phyloP scores from a whole-genome alignment of 2,113 vertebrate species.

The Bubo blakistoni region DNA sequence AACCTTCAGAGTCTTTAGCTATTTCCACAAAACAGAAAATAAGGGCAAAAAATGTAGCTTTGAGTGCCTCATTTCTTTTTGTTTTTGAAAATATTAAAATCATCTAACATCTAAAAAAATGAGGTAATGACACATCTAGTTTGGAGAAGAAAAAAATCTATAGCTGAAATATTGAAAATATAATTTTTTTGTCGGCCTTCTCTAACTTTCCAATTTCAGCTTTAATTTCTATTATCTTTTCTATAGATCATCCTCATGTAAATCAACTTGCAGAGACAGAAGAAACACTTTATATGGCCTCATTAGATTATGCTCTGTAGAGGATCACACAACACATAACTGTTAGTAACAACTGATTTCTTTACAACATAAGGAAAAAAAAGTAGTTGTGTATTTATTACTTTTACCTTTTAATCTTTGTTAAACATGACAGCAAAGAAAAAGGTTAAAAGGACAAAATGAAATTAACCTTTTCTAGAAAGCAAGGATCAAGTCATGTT shows the following conservation, averaged over 20 bases:
- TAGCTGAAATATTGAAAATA: not conserved
- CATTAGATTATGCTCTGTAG: not conserved
- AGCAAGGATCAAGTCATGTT: conserved; percentile 54
- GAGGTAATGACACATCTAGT: not conserved
- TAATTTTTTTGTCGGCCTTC: not conserved
- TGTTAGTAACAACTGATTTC: not conserved
- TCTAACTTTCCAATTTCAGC: not conserved
- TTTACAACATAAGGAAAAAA: conserved; percentile 13
- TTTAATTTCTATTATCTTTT: not conserved
- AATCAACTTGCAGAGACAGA: not conserved
- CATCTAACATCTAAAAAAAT: not conserved
- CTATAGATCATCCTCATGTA: not conserved
- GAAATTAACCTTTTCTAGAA: conserved; percentile 73
- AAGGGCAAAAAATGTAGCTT: not conserved
- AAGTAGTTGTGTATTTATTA: not conserved
- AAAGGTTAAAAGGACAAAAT: conserved; percentile 71
- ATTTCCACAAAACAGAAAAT: not conserved
- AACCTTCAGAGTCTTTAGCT: not conserved
- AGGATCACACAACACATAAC: not conserved
- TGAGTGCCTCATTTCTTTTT: not conserved
- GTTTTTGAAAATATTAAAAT: not conserved
- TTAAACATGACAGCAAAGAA: conserved; percentile 41
- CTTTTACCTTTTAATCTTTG: conserved; percentile 64
- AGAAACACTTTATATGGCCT: not conserved
- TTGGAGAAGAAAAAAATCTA: not conserved